phyloP scores from a whole-genome alignment of 2,797 vertebrate species.

The Brachymystax lenok region DNA sequence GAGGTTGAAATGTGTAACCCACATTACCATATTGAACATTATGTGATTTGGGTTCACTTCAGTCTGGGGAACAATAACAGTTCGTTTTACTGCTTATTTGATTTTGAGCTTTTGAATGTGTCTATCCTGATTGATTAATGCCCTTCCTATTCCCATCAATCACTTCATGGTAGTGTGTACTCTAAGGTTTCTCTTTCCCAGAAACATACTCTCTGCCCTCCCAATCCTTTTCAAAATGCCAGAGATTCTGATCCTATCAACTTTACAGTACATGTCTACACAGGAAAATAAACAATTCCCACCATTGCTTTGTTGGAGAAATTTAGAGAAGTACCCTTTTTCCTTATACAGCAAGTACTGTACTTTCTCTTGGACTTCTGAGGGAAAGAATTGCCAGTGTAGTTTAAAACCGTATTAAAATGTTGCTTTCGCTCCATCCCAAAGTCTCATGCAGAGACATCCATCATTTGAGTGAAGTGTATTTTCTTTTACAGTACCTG shows the following conservation, averaged over 20 bases:
- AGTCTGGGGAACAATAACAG: background rate
- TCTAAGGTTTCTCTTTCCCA: constrained; percentile 13
- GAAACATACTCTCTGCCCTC: no score
- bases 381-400: background rate
- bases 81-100: constrained; percentile 30
- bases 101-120: background rate
- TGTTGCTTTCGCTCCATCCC: no score
- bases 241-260: constrained; percentile 74
- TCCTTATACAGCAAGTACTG: no score
- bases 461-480: constrained; percentile 42
- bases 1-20: constrained; percentile 7
- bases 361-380: no score
- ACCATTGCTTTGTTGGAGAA: constrained; percentile 51
- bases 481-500: constrained; percentile 45
- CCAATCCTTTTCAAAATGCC: constrained; percentile 34
- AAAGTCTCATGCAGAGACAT: constrained; percentile 32
- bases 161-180: constrained; percentile 7
- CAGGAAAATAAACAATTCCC: constrained; percentile 71
- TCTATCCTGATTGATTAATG: background rate
- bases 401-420: constrained; percentile 13
- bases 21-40: constrained; percentile 6
- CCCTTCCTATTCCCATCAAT: constrained; percentile 15
- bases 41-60: background rate
- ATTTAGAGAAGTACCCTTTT: constrained; percentile 19
- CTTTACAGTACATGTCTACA: constrained; percentile 67